phyloP scores from a whole-genome alignment of 2,888 invertebrate genomes.

The Idaea straminata region DNA sequence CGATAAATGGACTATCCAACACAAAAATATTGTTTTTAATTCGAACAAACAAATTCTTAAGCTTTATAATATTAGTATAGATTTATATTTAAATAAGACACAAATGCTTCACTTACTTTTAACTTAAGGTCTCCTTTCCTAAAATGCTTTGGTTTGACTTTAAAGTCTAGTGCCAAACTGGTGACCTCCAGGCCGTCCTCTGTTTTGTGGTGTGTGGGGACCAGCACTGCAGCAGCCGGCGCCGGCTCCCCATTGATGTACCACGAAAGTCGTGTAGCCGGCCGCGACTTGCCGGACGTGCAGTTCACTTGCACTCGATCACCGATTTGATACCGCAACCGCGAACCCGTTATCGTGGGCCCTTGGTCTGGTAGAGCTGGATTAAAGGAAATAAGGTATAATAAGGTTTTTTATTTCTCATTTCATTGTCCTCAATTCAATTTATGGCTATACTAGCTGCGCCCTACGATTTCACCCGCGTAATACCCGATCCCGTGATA shows the following conservation, averaged over 20 bases:
- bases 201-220: conserved; percentile 71
- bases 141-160: conserved; percentile 90
- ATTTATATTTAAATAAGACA: too few relatives aligned
- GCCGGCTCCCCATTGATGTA: conserved; percentile 92
- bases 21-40: too few relatives aligned
- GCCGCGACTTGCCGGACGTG: conserved; percentile 90
- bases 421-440: not conserved
- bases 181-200: conserved; percentile 87
- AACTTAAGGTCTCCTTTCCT: conserved; percentile 91
- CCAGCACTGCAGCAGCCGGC: conserved; percentile 71
- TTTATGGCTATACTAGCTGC: too few relatives aligned
- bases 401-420: not conserved
- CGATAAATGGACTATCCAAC: too few relatives aligned
- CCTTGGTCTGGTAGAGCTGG: conserved; percentile 89
- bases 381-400: conserved; percentile 10
- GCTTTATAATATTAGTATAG: too few relatives aligned
- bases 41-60: too few relatives aligned
- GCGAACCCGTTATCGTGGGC: conserved; percentile 90
- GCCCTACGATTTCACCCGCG: too few relatives aligned
- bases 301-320: conserved; percentile 92
- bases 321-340: conserved; percentile 89
- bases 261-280: conserved; percentile 91
- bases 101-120: conserved; percentile 74
- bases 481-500: too few relatives aligned
- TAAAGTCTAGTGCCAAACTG: conserved; percentile 88